Evolutionary conservation across 2,113 vertebrate genomes (phyloP), one percentile per base, ranked within the genome.

Genomic region (Halichoerus grypus): DNA sequence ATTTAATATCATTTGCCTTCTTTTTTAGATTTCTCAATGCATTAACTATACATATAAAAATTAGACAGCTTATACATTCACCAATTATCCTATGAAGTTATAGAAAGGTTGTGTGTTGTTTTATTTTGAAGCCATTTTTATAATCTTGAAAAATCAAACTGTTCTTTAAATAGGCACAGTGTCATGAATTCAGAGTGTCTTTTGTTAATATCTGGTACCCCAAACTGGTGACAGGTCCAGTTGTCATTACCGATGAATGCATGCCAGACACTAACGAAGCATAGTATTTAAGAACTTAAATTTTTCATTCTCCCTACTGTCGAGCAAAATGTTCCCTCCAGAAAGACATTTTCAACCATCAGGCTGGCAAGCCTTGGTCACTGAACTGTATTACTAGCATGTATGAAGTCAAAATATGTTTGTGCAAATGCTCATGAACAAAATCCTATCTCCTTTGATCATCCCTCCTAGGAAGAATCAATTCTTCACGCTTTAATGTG

Each of bases 121-220:
- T 86, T 90, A 93, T 91, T 97, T 80, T 85, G 49, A 98, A 72
- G 57, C 13, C 59, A 96, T 80, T 76, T 90, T 80, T 84, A 79
- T 39, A 83, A 87, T 59, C 36, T 85, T 72, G 15, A 91, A 97
- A 98, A 69, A 39, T 65, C 24, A 95, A 96, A 46, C 9, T 22
- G 18, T 10, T 93, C 31, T 63, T 88, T 82, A 95, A 82, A 92
- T 79, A 46, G 26, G 49, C 16, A 71, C 3, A 93, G 24, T 82
- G 51, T 31, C n/a, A 33, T 80, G 39, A 94, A 88, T 94, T 61
- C 63, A 88, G 65, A 87, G 9, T 59, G 39, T 86, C 36, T 26
- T 57, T 95, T 82, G 39, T 71, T 92, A 84, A 65, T 69, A 77
- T 46, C 31, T 69, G 28, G 18, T 59, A 42, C 18, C 51, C 71